Evolutionary conservation across 2,888 invertebrate species (phyloP).

Genomic region (Leptinotarsa peninsularis): DNA sequence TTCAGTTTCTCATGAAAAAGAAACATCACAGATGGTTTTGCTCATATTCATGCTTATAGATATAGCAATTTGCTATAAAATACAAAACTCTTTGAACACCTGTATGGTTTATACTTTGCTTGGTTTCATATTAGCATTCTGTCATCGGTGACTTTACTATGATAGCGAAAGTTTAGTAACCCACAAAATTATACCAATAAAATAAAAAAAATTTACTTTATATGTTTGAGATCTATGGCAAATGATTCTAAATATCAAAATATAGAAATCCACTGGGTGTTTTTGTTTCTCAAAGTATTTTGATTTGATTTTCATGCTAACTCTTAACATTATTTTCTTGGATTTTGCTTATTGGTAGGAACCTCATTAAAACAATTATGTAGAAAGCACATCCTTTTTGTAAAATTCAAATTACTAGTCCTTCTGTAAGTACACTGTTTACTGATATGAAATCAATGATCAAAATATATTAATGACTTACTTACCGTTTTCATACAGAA

Average conservation of each 20-base stretch:
- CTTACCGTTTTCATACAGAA: slow-evolving; percentile 16
- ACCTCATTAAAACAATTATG: background rate
- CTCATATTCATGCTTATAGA: background rate
- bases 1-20: background rate
- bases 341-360: background rate
- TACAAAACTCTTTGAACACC: background rate
- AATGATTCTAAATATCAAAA: background rate
- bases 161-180: background rate
- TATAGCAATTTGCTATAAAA: slow-evolving; percentile 1
- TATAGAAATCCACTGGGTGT: background rate
- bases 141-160: background rate
- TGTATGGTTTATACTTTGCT: background rate
- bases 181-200: background rate
- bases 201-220: background rate
- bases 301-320: background rate
- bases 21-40: background rate
- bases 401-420: background rate
- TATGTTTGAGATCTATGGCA: background rate
- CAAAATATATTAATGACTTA: slow-evolving; percentile 7
- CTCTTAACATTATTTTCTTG: background rate
- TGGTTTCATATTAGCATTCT: background rate
- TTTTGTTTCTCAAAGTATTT: slow-evolving; percentile 1
- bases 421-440: background rate
- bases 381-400: background rate
- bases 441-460: slow-evolving; percentile 8